phyloP scores from a whole-genome alignment of 2,797 vertebrate species.

The Hydrophis major region DNA sequence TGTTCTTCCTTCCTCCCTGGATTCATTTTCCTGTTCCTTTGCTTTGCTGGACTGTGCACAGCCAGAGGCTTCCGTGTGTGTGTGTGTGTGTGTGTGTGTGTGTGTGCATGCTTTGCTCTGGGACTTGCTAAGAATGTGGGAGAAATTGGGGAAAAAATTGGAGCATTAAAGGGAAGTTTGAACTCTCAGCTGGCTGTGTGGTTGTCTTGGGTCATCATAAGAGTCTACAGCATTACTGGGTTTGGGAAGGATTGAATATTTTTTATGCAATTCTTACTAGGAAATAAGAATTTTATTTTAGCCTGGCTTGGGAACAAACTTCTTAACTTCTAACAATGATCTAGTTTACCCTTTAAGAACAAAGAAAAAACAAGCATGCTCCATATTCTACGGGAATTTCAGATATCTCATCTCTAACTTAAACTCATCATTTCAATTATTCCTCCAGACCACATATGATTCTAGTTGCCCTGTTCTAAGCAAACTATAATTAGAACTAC shows the following conservation, averaged over 20 bases:
- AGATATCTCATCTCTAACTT: background rate
- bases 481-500: background rate
- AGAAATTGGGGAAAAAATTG: too few species aligned
- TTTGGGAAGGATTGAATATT: background rate
- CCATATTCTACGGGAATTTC: background rate
- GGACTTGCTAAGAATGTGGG: too few species aligned
- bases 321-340: background rate
- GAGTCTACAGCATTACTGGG: background rate
- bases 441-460: background rate
- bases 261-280: background rate
- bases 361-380: background rate
- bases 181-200: too few species aligned
- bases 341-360: background rate
- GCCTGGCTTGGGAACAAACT: background rate
- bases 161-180: too few species aligned
- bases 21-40: too few species aligned
- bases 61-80: too few species aligned
- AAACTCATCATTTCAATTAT: background rate
- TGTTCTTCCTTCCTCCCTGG: too few species aligned
- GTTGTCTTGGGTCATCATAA: too few species aligned
- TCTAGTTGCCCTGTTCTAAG: background rate
- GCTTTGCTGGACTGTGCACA: too few species aligned
- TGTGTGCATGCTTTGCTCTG: too few species aligned
- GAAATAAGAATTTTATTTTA: background rate
- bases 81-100: too few species aligned